Evolutionary conservation across 2,888 invertebrate species (phyloP).

Genomic region (Epinotia nisella): DNA sequence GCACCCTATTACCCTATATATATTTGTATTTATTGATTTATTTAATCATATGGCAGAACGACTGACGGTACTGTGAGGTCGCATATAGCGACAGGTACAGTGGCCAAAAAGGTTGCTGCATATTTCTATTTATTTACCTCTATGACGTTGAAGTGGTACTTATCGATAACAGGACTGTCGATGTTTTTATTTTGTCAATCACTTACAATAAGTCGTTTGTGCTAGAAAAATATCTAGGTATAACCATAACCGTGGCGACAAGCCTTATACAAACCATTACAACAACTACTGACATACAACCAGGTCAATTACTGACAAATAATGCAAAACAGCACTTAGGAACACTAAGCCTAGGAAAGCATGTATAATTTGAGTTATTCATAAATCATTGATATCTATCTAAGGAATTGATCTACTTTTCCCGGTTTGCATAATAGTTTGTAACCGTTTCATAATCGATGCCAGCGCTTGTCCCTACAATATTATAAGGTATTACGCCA

Average conservation of each 20-base stretch:
- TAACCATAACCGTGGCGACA: neutral
- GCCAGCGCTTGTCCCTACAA: slow-evolving; percentile 47
- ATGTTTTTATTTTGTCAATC: no score
- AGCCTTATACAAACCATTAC: neutral
- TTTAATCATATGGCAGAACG: no score
- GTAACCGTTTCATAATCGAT: slow-evolving; percentile 53
- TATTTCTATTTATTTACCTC: no score
- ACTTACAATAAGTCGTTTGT: no score
- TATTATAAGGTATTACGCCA: slow-evolving; percentile 33
- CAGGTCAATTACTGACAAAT: slow-evolving; percentile 5
- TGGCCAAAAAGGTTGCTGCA: no score
- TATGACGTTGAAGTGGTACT: no score
- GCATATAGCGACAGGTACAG: no score
- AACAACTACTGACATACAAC: neutral
- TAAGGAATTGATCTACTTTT: slow-evolving; percentile 62
- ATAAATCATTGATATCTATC: slow-evolving; percentile 56
- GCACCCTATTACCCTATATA: no score
- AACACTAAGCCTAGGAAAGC: slow-evolving; percentile 28
- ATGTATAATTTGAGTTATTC: slow-evolving; percentile 34
- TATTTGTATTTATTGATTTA: no score
- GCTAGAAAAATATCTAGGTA: no score
- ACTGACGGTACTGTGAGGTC: no score
- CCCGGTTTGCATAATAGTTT: slow-evolving; percentile 54
- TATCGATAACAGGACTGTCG: no score
- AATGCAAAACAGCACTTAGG: neutral